Percentiles rank a stretch among this genome's conserved stretches.
phyloP scores from a whole-genome alignment of 2,113 vertebrate species.

The Glaucidium brasilianum region DNA sequence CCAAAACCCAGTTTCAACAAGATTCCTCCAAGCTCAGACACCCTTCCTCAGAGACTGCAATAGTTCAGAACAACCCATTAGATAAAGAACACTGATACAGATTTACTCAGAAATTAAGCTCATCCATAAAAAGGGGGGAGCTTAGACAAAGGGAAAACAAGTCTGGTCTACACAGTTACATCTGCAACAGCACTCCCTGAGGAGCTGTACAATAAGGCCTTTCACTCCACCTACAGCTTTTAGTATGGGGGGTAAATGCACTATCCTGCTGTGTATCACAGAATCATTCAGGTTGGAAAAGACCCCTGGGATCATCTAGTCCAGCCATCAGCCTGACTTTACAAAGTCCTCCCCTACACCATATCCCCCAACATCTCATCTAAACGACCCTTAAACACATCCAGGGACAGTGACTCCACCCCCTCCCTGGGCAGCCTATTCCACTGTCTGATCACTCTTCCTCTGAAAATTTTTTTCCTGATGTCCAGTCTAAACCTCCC shows the following conservation, averaged over 20 bases:
- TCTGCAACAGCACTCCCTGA: neutral
- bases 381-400: too few species aligned
- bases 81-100: neutral
- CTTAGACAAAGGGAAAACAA: neutral
- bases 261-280: neutral
- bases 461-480: too few species aligned
- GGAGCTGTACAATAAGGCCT: neutral
- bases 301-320: too few species aligned
- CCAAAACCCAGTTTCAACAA: neutral
- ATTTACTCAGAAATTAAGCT: neutral
- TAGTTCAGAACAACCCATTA: neutral
- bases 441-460: too few species aligned
- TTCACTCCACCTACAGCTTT: neutral
- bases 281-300: too few species aligned
- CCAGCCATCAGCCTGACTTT: too few species aligned
- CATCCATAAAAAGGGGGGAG: neutral
- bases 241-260: rapidly evolving
- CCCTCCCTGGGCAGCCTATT: too few species aligned
- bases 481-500: too few species aligned
- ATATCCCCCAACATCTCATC: too few species aligned
- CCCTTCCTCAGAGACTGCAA: neutral
- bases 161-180: neutral
- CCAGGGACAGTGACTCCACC: too few species aligned
- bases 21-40: neutral
- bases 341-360: too few species aligned